Evolutionary conservation across 1,140 invertebrate species (phyloP).

Genomic region (Drosophila lini): DNA sequence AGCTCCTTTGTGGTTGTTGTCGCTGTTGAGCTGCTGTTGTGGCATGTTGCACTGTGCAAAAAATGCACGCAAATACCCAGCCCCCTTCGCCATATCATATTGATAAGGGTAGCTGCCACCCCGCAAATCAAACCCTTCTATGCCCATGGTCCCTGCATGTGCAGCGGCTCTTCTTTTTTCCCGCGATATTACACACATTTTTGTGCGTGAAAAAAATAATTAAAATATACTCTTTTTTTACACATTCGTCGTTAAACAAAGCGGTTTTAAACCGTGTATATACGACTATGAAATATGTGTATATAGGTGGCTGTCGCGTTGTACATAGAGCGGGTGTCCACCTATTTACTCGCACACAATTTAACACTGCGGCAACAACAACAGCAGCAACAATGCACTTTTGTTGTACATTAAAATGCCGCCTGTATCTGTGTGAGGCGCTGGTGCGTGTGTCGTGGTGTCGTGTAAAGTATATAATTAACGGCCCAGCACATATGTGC

Average conservation of each 20-base stretch:
- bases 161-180: conserved; percentile 37
- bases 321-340: conserved; percentile 55
- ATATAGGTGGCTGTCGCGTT: conserved; percentile 41
- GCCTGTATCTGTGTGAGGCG: conserved; percentile 46
- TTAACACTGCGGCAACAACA: conserved; percentile 37
- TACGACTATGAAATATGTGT: conserved; percentile 37
- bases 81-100: conserved; percentile 32
- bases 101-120: conserved; percentile 36
- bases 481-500: conserved; percentile 64
- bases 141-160: conserved; percentile 7
- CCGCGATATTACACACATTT: conserved; percentile 47
- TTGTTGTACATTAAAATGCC: conserved; percentile 80
- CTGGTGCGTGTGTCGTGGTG: conserved; percentile 34
- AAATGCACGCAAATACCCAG: conserved; percentile 67
- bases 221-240: conserved; percentile 53
- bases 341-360: conserved; percentile 65
- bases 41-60: conserved; percentile 50
- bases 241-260: conserved; percentile 41
- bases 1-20: conserved; percentile 43
- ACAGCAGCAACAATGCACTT: conserved; percentile 58
- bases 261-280: conserved; percentile 55
- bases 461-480: conserved; percentile 80
- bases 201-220: conserved; percentile 72
- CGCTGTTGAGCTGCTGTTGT: conserved; percentile 49
- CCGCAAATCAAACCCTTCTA: conserved; percentile 20